Evolutionary conservation across 2,113 vertebrate species (phyloP).

Genomic region (Plectropomus leopardus): DNA sequence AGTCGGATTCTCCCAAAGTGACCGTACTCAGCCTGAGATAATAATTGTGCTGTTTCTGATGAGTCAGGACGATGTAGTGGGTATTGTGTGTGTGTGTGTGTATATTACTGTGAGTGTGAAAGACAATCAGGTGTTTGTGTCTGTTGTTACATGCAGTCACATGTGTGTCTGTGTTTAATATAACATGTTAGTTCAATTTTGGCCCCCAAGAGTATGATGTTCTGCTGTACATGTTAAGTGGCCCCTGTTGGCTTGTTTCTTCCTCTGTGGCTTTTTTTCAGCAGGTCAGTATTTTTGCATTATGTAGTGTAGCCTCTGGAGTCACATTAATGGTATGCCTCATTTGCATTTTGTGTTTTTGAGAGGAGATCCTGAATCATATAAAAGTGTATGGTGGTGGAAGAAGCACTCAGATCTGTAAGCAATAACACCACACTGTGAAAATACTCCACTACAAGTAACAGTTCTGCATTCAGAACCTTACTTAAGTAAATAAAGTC

Average conservation of each 20-base stretch:
- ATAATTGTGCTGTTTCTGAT: slow-evolving; percentile 12
- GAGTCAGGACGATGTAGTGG: not conserved
- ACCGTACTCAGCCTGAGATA: not conserved
- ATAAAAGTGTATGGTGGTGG: too few relatives aligned
- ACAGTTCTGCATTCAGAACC: too few relatives aligned
- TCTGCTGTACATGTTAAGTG: not conserved
- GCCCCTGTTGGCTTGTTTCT: slow-evolving; percentile 16
- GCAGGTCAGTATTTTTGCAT: not conserved
- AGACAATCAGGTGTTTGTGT: too few relatives aligned
- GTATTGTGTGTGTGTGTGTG: not conserved
- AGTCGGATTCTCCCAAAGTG: slow-evolving; percentile 22
- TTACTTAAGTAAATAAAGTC: too few relatives aligned
- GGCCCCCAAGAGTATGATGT: not conserved
- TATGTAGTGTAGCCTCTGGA: not conserved
- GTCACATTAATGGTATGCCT: not conserved
- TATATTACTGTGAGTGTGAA: not conserved
- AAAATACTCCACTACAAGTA: too few relatives aligned
- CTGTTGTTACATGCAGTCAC: not conserved
- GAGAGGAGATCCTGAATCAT: too few relatives aligned
- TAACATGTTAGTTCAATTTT: not conserved
- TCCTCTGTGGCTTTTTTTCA: not conserved
- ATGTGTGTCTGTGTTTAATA: too few relatives aligned
- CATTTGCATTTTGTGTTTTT: too few relatives aligned
- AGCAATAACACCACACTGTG: too few relatives aligned
- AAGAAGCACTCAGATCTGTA: too few relatives aligned